phyloP scores from a whole-genome alignment of 1,140 invertebrate genomes.

The Drusus annulatus region DNA sequence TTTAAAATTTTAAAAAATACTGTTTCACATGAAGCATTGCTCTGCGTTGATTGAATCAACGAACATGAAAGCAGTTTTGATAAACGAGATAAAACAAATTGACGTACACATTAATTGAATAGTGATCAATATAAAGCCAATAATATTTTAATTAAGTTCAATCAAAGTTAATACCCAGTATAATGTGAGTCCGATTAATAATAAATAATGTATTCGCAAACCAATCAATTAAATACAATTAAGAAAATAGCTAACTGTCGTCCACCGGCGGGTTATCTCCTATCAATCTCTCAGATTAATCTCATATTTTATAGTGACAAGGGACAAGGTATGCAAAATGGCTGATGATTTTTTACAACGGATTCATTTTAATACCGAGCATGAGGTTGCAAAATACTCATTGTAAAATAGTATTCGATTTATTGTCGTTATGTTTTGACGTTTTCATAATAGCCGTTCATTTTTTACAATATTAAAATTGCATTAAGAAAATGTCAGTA shows the following conservation, averaged over 20 bases:
- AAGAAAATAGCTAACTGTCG: constrained; percentile 51
- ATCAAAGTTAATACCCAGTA: too few relatives aligned
- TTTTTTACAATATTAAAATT: too few relatives aligned
- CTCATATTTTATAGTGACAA: constrained; percentile 35
- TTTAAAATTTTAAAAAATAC: too few relatives aligned
- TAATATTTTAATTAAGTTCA: too few relatives aligned
- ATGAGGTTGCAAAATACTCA: background rate
- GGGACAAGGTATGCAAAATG: constrained; percentile 20
- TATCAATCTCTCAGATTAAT: constrained; percentile 47
- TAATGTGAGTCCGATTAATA: background rate
- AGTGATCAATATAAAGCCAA: too few relatives aligned
- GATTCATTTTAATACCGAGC: background rate
- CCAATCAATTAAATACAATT: constrained; percentile 56
- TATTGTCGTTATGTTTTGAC: background rate
- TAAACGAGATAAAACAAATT: too few relatives aligned
- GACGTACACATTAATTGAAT: too few relatives aligned
- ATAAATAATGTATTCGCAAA: constrained; percentile 20
- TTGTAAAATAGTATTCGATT: constrained; percentile 7
- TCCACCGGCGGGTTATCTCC: constrained; percentile 32
- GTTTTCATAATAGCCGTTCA: too few relatives aligned
- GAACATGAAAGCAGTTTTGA: too few relatives aligned
- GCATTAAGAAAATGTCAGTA: too few relatives aligned
- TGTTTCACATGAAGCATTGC: too few relatives aligned
- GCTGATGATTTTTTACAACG: constrained; percentile 15
- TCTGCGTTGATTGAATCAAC: too few relatives aligned